A percentile compares a stretch with the other conserved stretches of the same genome.
phyloP scores from a whole-genome alignment of 2,888 invertebrate genomes.

The Eustalomyia histrio region DNA sequence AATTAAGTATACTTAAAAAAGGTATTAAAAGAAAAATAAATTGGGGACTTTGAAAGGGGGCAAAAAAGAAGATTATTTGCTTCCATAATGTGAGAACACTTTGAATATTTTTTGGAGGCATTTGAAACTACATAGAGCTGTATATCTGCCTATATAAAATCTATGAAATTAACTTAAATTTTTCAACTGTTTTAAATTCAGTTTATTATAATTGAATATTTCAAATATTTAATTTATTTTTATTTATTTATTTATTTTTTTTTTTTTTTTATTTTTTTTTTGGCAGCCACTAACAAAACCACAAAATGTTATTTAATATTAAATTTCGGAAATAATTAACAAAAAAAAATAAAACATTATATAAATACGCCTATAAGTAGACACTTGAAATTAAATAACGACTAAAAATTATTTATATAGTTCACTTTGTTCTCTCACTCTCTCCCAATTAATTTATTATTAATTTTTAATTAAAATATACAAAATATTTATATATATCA shows the following conservation, averaged over 20 bases:
- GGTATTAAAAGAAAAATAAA: background rate
- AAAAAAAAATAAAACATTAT: background rate
- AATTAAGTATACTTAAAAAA: background rate
- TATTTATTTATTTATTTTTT: too few species aligned
- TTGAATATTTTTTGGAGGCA: too few species aligned
- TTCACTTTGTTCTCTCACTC: too few species aligned
- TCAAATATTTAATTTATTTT: too few species aligned
- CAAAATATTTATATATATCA: background rate
- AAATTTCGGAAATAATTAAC: background rate
- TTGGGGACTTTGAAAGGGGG: too few species aligned
- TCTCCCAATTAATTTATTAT: constrained; percentile 39
- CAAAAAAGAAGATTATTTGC: too few species aligned
- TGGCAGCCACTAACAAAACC: background rate
- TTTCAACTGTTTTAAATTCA: too few species aligned
- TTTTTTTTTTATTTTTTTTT: background rate
- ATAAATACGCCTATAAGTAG: background rate
- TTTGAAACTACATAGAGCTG: too few species aligned
- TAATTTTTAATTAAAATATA: constrained; percentile 32
- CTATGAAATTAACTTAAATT: too few species aligned
- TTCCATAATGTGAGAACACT: too few species aligned
- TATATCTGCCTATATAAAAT: too few species aligned
- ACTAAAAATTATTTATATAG: background rate
- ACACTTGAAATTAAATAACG: background rate
- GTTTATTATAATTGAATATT: too few species aligned
- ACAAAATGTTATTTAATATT: background rate